phyloP scores from a whole-genome alignment of 2,113 vertebrate genomes.

The Archocentrus centrarchus region DNA sequence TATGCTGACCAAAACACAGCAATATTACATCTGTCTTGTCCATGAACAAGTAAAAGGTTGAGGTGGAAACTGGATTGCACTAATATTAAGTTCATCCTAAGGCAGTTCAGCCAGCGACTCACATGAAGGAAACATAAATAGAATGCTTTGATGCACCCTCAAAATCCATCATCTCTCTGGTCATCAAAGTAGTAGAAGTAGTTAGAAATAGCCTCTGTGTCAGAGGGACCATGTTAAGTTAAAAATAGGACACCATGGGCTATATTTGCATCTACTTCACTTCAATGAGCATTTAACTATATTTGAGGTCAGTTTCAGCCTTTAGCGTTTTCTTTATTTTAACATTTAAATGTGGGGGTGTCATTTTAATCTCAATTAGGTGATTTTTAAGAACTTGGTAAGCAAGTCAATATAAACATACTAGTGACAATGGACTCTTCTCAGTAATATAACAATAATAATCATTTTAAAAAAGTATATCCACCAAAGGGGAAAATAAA shows the following conservation, averaged over 20 bases:
- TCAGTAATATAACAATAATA: too few species aligned
- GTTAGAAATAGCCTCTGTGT: constrained; percentile 49
- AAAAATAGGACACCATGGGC: constrained; percentile 49
- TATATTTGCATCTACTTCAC: constrained; percentile 19
- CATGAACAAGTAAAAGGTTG: constrained; percentile 1
- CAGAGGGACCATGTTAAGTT: constrained; percentile 28
- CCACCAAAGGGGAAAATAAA: too few species aligned
- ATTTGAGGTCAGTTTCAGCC: constrained; percentile 36
- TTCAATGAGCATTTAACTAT: constrained; percentile 35
- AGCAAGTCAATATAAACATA: not conserved
- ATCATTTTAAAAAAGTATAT: too few species aligned
- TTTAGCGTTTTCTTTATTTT: not conserved
- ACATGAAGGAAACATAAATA: constrained; percentile 44
- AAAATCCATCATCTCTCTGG: constrained; percentile 35
- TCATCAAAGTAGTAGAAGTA: constrained; percentile 49
- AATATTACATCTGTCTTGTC: not conserved
- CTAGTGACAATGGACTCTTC: too few species aligned
- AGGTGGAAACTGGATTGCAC: not conserved
- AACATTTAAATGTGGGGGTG: not conserved
- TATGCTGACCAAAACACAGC: not conserved
- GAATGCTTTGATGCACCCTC: constrained; percentile 49
- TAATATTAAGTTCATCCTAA: constrained; percentile 14
- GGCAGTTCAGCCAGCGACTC: not conserved
- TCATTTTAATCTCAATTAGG: constrained; percentile 21
- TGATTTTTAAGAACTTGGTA: not conserved